These are phyloP conservation scores for Delphinus delphis DNA, from an alignment of 2,113 vertebrate species.

Conservation along the genomic window DNA sequence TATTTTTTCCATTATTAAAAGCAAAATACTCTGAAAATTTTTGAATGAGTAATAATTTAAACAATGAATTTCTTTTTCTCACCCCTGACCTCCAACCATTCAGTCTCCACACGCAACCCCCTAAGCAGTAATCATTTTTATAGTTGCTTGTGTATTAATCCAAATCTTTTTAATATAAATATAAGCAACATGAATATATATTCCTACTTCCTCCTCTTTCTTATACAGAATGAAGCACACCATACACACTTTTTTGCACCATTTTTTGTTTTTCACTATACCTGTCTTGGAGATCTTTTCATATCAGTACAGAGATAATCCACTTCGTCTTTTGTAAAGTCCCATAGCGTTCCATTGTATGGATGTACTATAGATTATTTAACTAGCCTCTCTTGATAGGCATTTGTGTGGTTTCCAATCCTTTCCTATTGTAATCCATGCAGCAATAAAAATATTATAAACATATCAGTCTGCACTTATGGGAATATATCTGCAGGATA, in stretches of 20 bases:
- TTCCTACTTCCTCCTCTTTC: not conserved
- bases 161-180: not conserved
- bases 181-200: not conserved
- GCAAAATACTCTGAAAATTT: not conserved
- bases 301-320: not conserved
- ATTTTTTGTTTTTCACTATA: not conserved
- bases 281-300: not conserved
- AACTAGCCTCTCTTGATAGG: not conserved
- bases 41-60: not conserved
- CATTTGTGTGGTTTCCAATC: not conserved
- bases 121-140: not conserved
- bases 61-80: not conserved
- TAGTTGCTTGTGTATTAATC: not conserved
- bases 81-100: not conserved
- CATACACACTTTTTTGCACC: not conserved
- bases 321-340: not conserved
- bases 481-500: not conserved
- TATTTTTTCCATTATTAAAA: conserved; percentile 10
- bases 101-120: not conserved
- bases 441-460: not conserved
- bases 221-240: not conserved
- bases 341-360: not conserved
- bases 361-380: not conserved
- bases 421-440: not conserved
- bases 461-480: not conserved